A percentile compares a stretch with the other conserved stretches of the same genome.
phyloP scores from a whole-genome alignment of 1,140 invertebrate species.

The Hyles euphorbiae region DNA sequence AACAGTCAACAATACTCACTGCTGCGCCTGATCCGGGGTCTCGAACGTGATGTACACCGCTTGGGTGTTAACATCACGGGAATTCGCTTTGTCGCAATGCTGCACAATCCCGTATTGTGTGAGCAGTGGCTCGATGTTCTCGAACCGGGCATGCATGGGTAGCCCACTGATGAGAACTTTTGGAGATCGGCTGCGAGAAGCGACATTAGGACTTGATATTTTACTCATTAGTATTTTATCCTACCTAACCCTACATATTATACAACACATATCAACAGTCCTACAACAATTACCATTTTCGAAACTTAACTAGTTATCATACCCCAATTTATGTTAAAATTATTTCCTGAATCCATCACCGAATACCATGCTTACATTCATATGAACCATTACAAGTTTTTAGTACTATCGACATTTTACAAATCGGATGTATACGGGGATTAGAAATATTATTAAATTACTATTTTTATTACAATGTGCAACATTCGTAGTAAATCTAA shows the following conservation, averaged over 20 bases:
- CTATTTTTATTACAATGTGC: too few species aligned
- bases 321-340: too few species aligned
- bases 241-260: too few species aligned
- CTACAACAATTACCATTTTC: conserved; percentile 2
- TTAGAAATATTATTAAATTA: too few species aligned
- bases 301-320: too few species aligned
- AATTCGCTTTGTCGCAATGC: conserved; percentile 88
- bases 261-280: not conserved
- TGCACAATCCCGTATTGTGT: conserved; percentile 87
- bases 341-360: too few species aligned
- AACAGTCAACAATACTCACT: conserved; percentile 80
- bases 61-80: conserved; percentile 86
- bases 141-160: conserved; percentile 85
- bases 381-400: too few species aligned
- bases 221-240: conserved; percentile 1
- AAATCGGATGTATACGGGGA: too few species aligned
- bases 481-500: too few species aligned
- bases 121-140: conserved; percentile 90
- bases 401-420: too few species aligned
- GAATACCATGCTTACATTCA: too few species aligned
- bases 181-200: conserved; percentile 82
- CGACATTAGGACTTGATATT: conserved; percentile 44
- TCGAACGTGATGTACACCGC: conserved; percentile 91
- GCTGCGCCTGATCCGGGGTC: conserved; percentile 90
- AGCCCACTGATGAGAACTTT: conserved; percentile 92